Conservation (phyloP, 2,797 vertebrate species). For the Phylloscopus collybita region DNA sequence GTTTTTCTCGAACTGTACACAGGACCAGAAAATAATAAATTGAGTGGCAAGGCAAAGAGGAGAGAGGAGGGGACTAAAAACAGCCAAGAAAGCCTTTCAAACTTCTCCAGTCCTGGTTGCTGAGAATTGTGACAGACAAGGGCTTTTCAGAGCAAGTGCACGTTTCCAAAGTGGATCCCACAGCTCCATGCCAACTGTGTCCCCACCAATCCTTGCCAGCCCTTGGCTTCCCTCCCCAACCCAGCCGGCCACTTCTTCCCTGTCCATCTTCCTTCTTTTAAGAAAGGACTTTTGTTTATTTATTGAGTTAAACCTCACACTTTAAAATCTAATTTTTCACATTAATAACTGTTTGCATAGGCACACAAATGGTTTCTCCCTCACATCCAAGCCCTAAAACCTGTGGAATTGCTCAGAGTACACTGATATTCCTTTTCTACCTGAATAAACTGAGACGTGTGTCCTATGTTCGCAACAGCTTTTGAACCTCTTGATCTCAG, state of each 20-base stretch:
- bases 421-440: neutral
- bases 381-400: neutral
- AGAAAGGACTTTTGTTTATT: neutral
- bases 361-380: neutral
- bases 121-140: neutral
- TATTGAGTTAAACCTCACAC: neutral
- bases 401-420: neutral
- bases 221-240: neutral
- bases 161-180: neutral
- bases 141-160: neutral
- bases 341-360: neutral
- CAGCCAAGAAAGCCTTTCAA: neutral
- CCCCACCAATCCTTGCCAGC: neutral
- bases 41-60: neutral
- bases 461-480: neutral
- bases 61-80: neutral
- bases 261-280: neutral
- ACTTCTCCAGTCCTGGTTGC: neutral
- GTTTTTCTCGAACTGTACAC: neutral
- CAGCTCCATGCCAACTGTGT: neutral
- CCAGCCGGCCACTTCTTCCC: neutral
- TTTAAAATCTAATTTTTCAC: neutral
- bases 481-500: slow-evolving; percentile 3
- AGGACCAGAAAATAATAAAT: neutral
- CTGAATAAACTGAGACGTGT: neutral